These are phyloP conservation scores for Drosophila colorata DNA, from an alignment of 2,888 invertebrate genomes.

Conservation along the genomic window DNA sequence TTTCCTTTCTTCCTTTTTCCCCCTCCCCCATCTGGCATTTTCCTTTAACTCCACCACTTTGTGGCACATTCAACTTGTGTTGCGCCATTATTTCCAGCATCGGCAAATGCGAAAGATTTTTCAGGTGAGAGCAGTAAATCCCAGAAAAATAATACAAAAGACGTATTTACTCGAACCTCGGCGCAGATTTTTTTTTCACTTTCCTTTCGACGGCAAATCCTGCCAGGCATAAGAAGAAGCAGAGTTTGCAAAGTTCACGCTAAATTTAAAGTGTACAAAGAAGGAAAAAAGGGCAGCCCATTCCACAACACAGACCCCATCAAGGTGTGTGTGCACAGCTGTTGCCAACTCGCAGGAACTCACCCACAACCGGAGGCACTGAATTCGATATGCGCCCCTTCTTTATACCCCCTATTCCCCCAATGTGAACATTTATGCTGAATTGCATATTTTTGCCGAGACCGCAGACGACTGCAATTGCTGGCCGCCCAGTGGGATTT, in stretches of 20 bases:
- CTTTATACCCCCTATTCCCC: not conserved
- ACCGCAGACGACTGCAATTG: slow-evolving; percentile 64
- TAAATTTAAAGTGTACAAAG: slow-evolving; percentile 62
- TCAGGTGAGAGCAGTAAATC: not conserved
- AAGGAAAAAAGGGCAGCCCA: slow-evolving; percentile 11
- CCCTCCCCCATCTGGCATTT: not conserved
- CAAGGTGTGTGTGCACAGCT: slow-evolving; percentile 66
- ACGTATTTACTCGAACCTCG: slow-evolving; percentile 27
- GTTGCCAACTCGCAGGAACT: slow-evolving; percentile 48
- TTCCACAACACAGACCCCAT: slow-evolving; percentile 11
- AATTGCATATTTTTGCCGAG: slow-evolving; percentile 62
- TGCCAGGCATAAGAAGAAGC: slow-evolving; percentile 20
- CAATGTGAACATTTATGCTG: slow-evolving; percentile 40
- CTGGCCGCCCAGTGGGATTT: slow-evolving; percentile 63
- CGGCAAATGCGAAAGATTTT: slow-evolving; percentile 16
- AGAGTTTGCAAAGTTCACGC: slow-evolving; percentile 54
- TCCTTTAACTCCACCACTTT: slow-evolving; percentile 41
- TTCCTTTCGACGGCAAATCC: slow-evolving; percentile 57
- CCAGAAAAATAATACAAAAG: slow-evolving; percentile 43
- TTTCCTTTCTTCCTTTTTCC: not conserved
- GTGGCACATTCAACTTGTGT: slow-evolving; percentile 53
- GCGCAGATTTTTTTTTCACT: slow-evolving; percentile 62
- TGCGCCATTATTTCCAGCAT: slow-evolving; percentile 51
- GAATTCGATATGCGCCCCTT: slow-evolving; percentile 59
- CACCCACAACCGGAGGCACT: slow-evolving; percentile 50